phyloP scores from a whole-genome alignment of 2,888 invertebrate species.

The Rhingia campestris region DNA sequence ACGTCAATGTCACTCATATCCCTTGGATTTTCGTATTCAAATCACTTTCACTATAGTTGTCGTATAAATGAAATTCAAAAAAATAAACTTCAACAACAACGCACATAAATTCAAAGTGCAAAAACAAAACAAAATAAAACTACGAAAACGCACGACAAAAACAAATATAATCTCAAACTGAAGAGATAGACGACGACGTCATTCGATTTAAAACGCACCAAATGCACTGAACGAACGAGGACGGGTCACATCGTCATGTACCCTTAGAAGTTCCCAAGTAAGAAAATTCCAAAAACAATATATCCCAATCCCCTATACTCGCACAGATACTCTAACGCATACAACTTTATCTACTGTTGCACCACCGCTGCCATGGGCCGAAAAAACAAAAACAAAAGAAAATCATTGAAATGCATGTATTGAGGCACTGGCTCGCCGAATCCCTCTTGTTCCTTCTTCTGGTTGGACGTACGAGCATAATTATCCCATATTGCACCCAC shows the following conservation, averaged over 20 bases:
- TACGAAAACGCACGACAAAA: slow-evolving; percentile 15
- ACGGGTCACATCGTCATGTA: slow-evolving; percentile 76
- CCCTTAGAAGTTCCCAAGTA: slow-evolving; percentile 81
- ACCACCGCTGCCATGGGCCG: slow-evolving; percentile 61
- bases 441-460: slow-evolving; percentile 8
- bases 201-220: slow-evolving; percentile 72
- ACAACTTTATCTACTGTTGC: slow-evolving; percentile 55
- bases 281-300: slow-evolving; percentile 80
- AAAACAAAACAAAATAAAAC: slow-evolving; percentile 18
- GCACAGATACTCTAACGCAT: slow-evolving; percentile 67
- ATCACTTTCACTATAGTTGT: slow-evolving; percentile 67
- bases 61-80: slow-evolving; percentile 38
- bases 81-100: slow-evolving; percentile 34
- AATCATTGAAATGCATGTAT: slow-evolving; percentile 50
- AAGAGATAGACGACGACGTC: slow-evolving; percentile 64
- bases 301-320: neutral
- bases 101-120: slow-evolving; percentile 33
- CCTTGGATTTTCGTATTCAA: slow-evolving; percentile 20
- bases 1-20: slow-evolving; percentile 27
- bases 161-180: slow-evolving; percentile 32
- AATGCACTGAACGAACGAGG: slow-evolving; percentile 71
- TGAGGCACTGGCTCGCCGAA: slow-evolving; percentile 35
- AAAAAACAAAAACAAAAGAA: slow-evolving; percentile 67
- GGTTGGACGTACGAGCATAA: slow-evolving; percentile 34
- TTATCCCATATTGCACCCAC: slow-evolving; percentile 81